A percentile compares a stretch with the other conserved stretches of the same genome.
These are phyloP conservation scores for Arvicanthis niloticus DNA, from an alignment of 2,113 vertebrate species.

Conservation along the genomic window DNA sequence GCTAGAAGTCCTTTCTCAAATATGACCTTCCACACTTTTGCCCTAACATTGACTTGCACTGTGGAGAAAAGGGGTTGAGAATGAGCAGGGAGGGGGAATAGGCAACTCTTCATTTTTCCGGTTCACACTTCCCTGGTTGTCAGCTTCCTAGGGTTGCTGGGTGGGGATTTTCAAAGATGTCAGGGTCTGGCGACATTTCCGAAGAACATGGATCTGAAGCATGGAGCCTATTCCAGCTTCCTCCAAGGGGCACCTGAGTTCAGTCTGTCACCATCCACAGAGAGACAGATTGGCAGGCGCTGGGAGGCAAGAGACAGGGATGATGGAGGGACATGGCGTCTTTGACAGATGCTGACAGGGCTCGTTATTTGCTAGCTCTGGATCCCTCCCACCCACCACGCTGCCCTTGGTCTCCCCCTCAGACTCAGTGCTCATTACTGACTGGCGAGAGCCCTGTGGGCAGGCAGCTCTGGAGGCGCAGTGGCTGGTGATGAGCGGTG, in stretches of 20 bases:
- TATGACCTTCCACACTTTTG: background rate
- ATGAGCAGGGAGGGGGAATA: background rate
- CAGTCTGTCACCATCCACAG: constrained; percentile 50
- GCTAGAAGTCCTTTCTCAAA: constrained; percentile 15
- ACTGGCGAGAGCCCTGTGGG: constrained; percentile 33
- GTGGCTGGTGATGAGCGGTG: background rate
- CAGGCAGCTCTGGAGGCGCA: constrained; percentile 9
- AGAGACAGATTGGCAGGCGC: constrained; percentile 80
- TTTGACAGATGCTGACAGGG: constrained; percentile 82
- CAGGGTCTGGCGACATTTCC: constrained; percentile 6
- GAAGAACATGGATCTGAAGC: constrained; percentile 39
- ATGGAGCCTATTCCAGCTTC: background rate
- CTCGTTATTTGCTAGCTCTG: constrained; percentile 78
- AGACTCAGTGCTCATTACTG: constrained; percentile 61
- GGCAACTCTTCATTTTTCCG: constrained; percentile 4
- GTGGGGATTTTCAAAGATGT: constrained; percentile 30
- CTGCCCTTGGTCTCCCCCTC: constrained; percentile 77
- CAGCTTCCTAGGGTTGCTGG: background rate
- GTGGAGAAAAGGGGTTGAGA: background rate
- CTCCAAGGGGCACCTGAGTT: constrained; percentile 46
- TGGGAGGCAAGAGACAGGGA: constrained; percentile 74
- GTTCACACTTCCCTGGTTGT: background rate
- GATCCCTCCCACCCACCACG: constrained; percentile 75
- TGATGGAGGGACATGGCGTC: constrained; percentile 81
- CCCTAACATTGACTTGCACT: background rate